A percentile compares a stretch with the other conserved stretches of the same genome.
These are phyloP conservation scores for Mus minutoides DNA, from an alignment of 2,797 vertebrate species.

Conservation along the genomic window DNA sequence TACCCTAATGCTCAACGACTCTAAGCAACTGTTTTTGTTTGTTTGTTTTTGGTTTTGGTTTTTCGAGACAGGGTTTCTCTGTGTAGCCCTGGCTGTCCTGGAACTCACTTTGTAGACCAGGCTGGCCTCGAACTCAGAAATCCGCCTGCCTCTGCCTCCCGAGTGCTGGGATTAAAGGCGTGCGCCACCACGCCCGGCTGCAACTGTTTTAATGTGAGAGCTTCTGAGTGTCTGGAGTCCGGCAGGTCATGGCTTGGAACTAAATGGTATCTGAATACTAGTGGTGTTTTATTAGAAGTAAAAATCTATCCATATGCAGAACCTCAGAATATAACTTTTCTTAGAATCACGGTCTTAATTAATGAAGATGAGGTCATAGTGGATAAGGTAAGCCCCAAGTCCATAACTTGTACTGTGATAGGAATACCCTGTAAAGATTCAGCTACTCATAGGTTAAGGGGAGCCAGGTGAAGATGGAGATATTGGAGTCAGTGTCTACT, in stretches of 20 bases:
- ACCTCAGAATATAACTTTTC: background rate
- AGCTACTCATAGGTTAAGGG: background rate
- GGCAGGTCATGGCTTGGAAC: background rate
- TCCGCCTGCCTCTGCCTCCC: too few relatives aligned
- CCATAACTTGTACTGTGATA: background rate
- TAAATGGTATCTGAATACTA: background rate
- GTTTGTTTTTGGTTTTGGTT: too few relatives aligned
- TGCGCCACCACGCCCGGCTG: too few relatives aligned
- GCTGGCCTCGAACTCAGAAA: too few relatives aligned
- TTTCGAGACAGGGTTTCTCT: too few relatives aligned
- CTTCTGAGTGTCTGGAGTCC: background rate
- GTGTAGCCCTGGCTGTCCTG: too few relatives aligned
- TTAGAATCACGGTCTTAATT: background rate
- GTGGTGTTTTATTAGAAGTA: background rate
- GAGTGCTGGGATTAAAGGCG: too few relatives aligned
- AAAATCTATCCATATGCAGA: background rate
- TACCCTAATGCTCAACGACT: background rate
- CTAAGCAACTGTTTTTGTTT: background rate
- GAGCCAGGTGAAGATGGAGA: background rate
- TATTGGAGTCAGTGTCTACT: background rate
- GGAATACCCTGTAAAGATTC: background rate
- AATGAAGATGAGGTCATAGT: background rate
- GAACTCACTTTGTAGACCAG: too few relatives aligned
- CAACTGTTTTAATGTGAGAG: background rate
- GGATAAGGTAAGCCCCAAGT: background rate